Evolutionary conservation across 2,888 invertebrate species (phyloP), one percentile per base, ranked within the genome.

Genomic region (Drosophila koepferae): DNA sequence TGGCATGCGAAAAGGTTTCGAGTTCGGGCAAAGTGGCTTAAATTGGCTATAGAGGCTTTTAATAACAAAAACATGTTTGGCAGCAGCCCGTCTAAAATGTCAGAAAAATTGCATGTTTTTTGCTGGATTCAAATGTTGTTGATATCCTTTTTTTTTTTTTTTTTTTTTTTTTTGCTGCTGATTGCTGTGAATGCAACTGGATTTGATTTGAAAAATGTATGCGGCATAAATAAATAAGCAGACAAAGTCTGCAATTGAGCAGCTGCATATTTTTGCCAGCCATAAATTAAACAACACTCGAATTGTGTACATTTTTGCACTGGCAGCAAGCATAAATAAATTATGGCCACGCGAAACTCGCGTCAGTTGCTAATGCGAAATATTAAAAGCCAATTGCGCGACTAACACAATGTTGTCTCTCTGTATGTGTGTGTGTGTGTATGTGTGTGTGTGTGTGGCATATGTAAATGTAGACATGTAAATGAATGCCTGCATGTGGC

Each of bases 401-500:
- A 48, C 46, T 59, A 63, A 61, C 40, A 60, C 44, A n/a, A 44
- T 28, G n/a, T 16, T 63, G 14, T 31, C 10, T 8, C 16, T 23
- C 53, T 56, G 61, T 63, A 9, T 14, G 16, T 18, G n/a, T n/a
- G n/a, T 18, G 48, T 53, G 63, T 63, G 41, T 51, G 65, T 44
- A 81, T 78, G 78, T 86, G 69, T 70, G 69, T 48, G 55, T 62
- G 61, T 44, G 54, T 55, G 54, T 38, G 56, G 61, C 63, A 72
- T 46, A 56, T 51, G 63, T 41, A 56, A 23, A 40, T 55, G 65
- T 66, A 74, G 75, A 86, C 82, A 80, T 72, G 77, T 64, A 82
- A 85, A 86, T 82, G 72, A 78, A 80, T 69, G 67, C 80, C 80
- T 80, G 74, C 74, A 63, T 68, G 44, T 67, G 63, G 64, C 63